Base-by-base conservation (phyloP, 2,888 invertebrate species). In the Autographa gamma region DNA sequence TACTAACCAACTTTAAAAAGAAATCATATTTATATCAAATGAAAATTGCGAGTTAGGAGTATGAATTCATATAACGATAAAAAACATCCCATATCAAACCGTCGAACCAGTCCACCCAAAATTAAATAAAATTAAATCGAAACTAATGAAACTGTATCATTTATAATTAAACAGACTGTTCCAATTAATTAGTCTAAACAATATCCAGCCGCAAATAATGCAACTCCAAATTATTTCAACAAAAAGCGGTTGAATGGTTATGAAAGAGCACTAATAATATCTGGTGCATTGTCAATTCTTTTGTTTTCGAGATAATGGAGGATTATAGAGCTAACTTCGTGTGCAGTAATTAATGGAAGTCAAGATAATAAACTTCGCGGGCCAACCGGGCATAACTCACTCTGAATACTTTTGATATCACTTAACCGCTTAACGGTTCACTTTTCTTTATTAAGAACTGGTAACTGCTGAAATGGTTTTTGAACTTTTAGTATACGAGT, bases 311-410 rank as follows among this genome's bases (percentile, higher is more conserved):
- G 63, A 81, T 77, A 81, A 81, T 82, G 69, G 73, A 58, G 69
- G 73, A 79, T 76, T 73, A 79, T 63, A 72, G 71, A 71, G 69
- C 74, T 76, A 71, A 74, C 79, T 70, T 63, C 64, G 74, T 62
- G 67, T 71, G 82, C 76, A 74, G 80, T 79, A 82, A 81, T 81
- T 77, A 81, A 81, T 81, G 82, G 79, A 73, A 77, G 73, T 79
- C 68, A 69, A 77, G 80, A 81, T 81, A 81, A 82, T 74, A 74
- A 79, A 71, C 60, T 74, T 71, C 80, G 73, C 72, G 41, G 67
- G 76, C 76, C 76, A 66, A 32, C 76, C 48, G 64, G 69, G 43
- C 60, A 68, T 79, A 74, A 73, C 43, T 79, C 74, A 73, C 32
- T 59, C 34, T 69, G 74, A 79, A 71, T 70, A 69, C 76, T 65